These are phyloP conservation scores for Urocitellus parryii DNA, from an alignment of 2,113 vertebrate genomes.

Conservation along the genomic window DNA sequence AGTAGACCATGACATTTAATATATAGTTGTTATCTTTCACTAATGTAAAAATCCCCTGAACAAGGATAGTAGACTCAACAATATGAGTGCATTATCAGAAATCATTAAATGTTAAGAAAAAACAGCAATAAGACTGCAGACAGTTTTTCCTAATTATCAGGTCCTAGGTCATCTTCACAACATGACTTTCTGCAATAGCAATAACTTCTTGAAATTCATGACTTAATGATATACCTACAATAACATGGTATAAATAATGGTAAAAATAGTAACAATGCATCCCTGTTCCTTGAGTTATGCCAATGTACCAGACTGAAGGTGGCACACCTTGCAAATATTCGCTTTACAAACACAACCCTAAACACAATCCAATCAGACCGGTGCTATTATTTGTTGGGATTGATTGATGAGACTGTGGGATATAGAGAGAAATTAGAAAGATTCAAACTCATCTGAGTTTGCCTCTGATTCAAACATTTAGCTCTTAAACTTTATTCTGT, in stretches of 20 bases:
- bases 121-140: not conserved
- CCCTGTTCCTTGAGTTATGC: not conserved
- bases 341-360: not conserved
- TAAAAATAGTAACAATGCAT: not conserved
- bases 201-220: not conserved
- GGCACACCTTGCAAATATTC: not conserved
- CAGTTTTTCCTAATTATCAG: not conserved
- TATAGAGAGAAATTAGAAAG: not conserved
- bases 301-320: not conserved
- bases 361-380: not conserved
- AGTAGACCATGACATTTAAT: not conserved
- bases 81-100: not conserved
- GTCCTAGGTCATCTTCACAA: not conserved
- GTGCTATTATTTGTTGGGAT: not conserved
- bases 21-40: not conserved
- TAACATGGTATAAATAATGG: not conserved
- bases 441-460: not conserved
- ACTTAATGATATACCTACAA: not conserved
- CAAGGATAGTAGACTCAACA: not conserved
- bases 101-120: conserved; percentile 21
- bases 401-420: not conserved
- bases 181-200: not conserved
- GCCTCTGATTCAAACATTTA: not conserved
- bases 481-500: not conserved
- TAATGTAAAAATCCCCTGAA: not conserved